phyloP scores from a whole-genome alignment of 2,797 vertebrate species.

The Phoxinus dragarum region DNA sequence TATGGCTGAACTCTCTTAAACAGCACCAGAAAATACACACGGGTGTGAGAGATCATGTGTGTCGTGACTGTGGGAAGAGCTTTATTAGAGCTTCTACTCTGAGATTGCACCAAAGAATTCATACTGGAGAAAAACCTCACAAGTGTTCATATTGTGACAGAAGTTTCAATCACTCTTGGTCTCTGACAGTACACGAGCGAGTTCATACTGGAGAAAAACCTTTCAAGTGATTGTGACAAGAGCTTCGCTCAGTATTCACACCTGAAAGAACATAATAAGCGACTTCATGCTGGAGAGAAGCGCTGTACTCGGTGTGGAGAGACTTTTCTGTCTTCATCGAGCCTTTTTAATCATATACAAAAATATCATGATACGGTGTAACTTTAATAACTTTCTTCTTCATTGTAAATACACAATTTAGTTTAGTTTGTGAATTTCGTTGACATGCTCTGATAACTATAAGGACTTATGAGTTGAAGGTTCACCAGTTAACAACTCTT shows the following conservation, averaged over 20 bases:
- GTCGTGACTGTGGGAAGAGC: constrained; percentile 2
- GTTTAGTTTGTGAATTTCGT: neutral
- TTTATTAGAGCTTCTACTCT: neutral
- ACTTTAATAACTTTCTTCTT: neutral
- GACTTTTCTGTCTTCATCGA: neutral
- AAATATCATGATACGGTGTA: neutral
- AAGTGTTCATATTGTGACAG: neutral
- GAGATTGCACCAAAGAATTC: neutral
- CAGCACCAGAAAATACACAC: neutral
- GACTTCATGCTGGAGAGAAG: neutral
- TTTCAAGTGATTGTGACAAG: neutral
- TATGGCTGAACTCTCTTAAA: neutral
- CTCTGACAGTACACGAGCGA: neutral
- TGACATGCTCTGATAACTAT: neutral
- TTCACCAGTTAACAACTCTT: too few relatives aligned
- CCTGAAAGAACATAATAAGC: neutral
- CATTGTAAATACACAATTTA: neutral
- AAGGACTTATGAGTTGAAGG: neutral
- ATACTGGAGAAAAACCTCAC: neutral
- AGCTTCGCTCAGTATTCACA: neutral
- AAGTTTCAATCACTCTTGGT: neutral
- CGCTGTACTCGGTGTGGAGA: neutral
- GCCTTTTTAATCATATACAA: neutral
- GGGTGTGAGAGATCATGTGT: neutral
- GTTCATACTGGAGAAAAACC: neutral